Percentiles rank a stretch among this genome's conserved stretches.
Conservation (phyloP, 1,140 invertebrate species). For the Drosophila bifasciata region DNA sequence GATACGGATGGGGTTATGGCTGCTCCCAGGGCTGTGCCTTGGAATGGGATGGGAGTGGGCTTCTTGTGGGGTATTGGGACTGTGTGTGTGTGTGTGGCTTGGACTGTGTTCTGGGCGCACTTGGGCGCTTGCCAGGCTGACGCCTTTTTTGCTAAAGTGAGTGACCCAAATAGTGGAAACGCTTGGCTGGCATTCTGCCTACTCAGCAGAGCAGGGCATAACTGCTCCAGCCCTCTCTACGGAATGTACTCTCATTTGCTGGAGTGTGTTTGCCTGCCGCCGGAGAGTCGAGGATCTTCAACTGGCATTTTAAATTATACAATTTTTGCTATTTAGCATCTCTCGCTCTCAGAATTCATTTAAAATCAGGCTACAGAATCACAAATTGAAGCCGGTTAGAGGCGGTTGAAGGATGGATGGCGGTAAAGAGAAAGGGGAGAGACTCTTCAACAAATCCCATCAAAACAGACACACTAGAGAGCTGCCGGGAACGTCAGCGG, state of each 20-base stretch:
- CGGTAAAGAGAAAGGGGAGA: slow-evolving; percentile 5
- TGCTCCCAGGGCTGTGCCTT: no score
- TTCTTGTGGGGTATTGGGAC: background rate
- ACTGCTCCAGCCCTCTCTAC: slow-evolving; percentile 19
- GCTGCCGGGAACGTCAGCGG: background rate
- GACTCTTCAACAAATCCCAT: slow-evolving; percentile 21
- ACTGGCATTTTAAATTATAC: slow-evolving; percentile 70
- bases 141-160: slow-evolving; percentile 73
- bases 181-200: slow-evolving; percentile 62
- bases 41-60: background rate
- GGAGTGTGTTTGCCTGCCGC: slow-evolving; percentile 62
- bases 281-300: slow-evolving; percentile 30
- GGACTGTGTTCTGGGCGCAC: no score
- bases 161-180: slow-evolving; percentile 76
- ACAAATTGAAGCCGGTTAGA: slow-evolving; percentile 52
- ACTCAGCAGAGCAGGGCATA: slow-evolving; percentile 24
- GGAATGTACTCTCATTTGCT: slow-evolving; percentile 63
- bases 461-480: slow-evolving; percentile 38
- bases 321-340: slow-evolving; percentile 76
- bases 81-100: no score
- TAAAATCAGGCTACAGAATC: slow-evolving; percentile 50
- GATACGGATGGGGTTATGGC: no score
- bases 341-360: slow-evolving; percentile 55
- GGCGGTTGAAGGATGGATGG: slow-evolving; percentile 30
- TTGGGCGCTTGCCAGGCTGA: slow-evolving; percentile 53